Base-by-base conservation (phyloP, 2,113 vertebrate genomes). In the Megaptera novaeangliae region DNA sequence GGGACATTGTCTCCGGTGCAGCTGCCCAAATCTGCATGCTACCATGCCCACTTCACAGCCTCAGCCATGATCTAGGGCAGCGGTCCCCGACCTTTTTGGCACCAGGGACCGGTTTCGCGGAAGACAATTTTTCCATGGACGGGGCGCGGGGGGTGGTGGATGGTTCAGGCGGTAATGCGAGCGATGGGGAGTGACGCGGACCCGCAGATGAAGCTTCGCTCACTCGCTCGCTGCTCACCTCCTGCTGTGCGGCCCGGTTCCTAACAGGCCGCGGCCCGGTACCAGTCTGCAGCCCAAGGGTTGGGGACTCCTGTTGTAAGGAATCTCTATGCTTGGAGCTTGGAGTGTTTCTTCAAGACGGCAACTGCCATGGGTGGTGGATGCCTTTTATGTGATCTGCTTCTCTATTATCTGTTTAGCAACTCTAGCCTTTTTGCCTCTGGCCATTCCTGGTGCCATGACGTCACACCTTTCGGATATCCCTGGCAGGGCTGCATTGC, bases 61-160 rank as follows among this genome's bases (percentile, higher is more conserved):
- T 44, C 7, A 13, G 20, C 9, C 41, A 7, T 61, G 27, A 15
- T 41, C 21, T 27, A 8, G 25, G 15, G 52, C 5, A 52, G 52
- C 17, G 15, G 52, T 17, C 52, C 52, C 52, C 52, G 17, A 1
- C 15, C 5, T 17, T 17, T 52, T 52, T 17, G 15, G 5, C 52
- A 52, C 15, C 52, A 17, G 52, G 52, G 52, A 0, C 52, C 5
- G 1, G 49, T 52, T 52, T 52, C 1, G 5, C 0, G 1, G 15
- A 52, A 52, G 15, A 18, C 52, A 2, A 52, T 52, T 52, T 52
- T 52, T 52, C 52, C 52, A 17, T 1, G 5, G 15, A 52, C 1
- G 5, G 52, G 52, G 52, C 17, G 15, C 0, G 1, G 52, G 15
- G 4, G 5, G 52, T 17, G 52, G 52, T 52, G 52, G 52, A 52